A percentile compares a stretch with the other conserved stretches of the same genome.
phyloP scores from a whole-genome alignment of 2,888 invertebrate genomes.

The Orthosia cruda region DNA sequence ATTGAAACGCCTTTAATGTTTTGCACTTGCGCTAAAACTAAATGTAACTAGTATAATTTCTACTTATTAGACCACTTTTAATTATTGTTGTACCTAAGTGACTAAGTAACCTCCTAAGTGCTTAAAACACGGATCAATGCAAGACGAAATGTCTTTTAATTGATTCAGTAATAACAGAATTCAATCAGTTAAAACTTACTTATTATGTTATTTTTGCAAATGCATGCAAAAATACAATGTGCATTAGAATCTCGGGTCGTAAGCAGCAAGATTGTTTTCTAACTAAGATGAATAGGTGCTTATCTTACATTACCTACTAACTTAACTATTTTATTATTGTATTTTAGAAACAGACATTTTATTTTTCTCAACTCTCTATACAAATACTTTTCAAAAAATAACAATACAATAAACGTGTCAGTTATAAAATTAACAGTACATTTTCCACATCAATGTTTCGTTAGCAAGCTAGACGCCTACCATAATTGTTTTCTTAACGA shows the following conservation, averaged over 20 bases:
- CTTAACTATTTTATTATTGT: not conserved
- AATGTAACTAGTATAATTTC: no score
- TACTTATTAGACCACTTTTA: no score
- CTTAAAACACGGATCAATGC: no score
- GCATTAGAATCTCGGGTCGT: not conserved
- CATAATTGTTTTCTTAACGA: conserved; percentile 53
- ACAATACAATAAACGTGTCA: conserved; percentile 13
- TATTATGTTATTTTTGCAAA: no score
- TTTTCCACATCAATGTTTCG: conserved; percentile 37
- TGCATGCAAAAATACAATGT: no score
- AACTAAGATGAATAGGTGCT: conserved; percentile 10
- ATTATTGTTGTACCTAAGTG: no score
- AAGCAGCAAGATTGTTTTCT: not conserved
- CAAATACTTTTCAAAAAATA: not conserved
- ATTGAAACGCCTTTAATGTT: conserved; percentile 5
- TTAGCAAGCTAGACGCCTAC: conserved; percentile 2
- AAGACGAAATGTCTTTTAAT: no score
- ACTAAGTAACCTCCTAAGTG: no score
- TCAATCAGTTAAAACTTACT: no score
- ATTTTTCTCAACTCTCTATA: not conserved
- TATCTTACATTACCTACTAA: not conserved
- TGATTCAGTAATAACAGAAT: no score
- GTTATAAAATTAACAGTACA: conserved; percentile 22
- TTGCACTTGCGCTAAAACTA: not conserved
- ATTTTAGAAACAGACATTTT: no score